phyloP scores from a whole-genome alignment of 2,888 invertebrate genomes.

The Patella caerulea region DNA sequence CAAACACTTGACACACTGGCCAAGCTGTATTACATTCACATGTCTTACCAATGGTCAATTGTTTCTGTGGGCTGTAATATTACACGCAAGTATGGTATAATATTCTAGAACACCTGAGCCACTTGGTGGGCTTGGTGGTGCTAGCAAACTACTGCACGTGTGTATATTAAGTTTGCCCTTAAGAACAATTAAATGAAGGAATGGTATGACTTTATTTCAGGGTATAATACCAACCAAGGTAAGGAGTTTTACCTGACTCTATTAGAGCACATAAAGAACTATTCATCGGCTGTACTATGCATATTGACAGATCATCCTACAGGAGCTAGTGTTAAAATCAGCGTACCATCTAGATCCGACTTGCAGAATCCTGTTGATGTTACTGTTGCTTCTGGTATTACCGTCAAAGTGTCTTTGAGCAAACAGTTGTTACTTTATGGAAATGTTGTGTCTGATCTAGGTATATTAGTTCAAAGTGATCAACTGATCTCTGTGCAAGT shows the following conservation, averaged over 20 bases:
- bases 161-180: no score
- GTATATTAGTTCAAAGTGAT: background rate
- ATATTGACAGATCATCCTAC: background rate
- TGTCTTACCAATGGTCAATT: no score
- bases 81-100: no score
- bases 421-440: background rate
- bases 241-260: background rate
- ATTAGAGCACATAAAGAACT: background rate
- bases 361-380: constrained; percentile 5
- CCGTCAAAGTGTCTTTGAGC: background rate
- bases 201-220: no score
- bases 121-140: no score
- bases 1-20: no score
- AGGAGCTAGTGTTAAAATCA: background rate
- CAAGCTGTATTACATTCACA: no score
- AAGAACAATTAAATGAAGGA: no score
- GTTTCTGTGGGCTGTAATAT: no score
- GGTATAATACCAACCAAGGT: background rate
- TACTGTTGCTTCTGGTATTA: background rate
- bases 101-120: no score
- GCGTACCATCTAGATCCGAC: background rate
- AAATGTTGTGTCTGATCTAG: background rate
- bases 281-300: background rate
- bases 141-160: no score
- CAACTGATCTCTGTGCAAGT: background rate